Conservation (phyloP, 2,797 vertebrate species). For the Characodon lateralis region DNA sequence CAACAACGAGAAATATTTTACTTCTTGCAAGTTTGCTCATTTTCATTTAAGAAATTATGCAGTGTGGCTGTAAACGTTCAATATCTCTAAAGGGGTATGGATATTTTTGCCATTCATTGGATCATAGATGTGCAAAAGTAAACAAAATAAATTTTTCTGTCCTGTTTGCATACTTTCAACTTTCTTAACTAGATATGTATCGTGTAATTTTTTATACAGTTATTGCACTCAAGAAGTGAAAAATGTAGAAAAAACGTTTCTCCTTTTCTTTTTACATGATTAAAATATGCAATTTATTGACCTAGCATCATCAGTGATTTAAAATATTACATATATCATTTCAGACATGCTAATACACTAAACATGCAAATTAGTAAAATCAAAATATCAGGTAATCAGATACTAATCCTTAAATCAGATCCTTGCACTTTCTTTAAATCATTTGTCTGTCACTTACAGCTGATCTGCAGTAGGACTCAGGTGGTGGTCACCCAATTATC, state of each 20-base stretch:
- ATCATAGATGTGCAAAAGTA: not conserved
- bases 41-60: not conserved
- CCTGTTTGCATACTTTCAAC: not conserved
- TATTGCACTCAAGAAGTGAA: not conserved
- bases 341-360: not conserved
- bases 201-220: not conserved
- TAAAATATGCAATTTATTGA: not conserved
- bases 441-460: slow-evolving; percentile 33
- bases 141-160: not conserved
- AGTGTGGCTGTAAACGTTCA: not conserved
- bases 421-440: not conserved
- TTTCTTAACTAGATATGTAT: not conserved
- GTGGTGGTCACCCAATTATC: slow-evolving; percentile 62
- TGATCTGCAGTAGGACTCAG: slow-evolving; percentile 66
- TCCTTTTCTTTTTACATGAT: not conserved
- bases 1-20: not conserved
- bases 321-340: not conserved
- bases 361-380: not conserved
- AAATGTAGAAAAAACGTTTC: not conserved
- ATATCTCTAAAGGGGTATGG: not conserved
- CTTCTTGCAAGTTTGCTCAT: not conserved
- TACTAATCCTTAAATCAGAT: slow-evolving; percentile 37
- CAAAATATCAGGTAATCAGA: slow-evolving; percentile 4
- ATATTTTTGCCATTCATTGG: not conserved
- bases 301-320: not conserved